Evolutionary conservation across 92 coral and sea anemone species (phyloP).

Genomic region (Actinostola sp.): DNA sequence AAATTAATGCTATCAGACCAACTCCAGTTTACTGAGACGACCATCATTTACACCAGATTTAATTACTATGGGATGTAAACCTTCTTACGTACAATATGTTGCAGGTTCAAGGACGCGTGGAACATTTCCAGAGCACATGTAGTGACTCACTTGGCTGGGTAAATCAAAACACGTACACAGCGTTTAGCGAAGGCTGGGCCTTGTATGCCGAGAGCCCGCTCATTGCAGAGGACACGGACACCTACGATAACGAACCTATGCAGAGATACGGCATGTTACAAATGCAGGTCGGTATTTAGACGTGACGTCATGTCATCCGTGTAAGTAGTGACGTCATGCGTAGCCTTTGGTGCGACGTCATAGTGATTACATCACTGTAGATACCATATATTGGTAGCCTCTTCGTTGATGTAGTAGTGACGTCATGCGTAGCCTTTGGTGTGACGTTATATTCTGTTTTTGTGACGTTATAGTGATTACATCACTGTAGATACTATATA

Average conservation of each 20-base stretch:
- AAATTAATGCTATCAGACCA: too few species aligned
- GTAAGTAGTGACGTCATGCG: neutral
- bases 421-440: too few species aligned
- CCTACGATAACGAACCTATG: constrained; percentile 76
- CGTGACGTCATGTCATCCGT: neutral
- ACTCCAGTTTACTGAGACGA: too few species aligned
- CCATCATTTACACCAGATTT: too few species aligned
- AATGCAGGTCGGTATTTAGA: constrained; percentile 50
- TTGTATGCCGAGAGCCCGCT: constrained; percentile 93
- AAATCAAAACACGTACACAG: constrained; percentile 73
- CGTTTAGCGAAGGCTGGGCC: constrained; percentile 94
- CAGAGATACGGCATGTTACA: constrained; percentile 94
- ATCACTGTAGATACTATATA: too few species aligned
- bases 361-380: neutral
- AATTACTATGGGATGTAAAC: too few species aligned
- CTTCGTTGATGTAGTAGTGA: too few species aligned
- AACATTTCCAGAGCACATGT: constrained; percentile 84
- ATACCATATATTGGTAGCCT: neutral
- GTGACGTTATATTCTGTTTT: too few species aligned
- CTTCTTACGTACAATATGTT: too few species aligned
- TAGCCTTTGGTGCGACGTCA: neutral
- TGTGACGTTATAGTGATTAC: too few species aligned
- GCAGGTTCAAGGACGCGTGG: constrained; percentile 88
- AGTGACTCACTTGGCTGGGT: constrained; percentile 84
- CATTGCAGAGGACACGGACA: constrained; percentile 79